These are phyloP conservation scores for Australoheros facetus DNA, from an alignment of 2,797 vertebrate genomes.

Conservation along the genomic window DNA sequence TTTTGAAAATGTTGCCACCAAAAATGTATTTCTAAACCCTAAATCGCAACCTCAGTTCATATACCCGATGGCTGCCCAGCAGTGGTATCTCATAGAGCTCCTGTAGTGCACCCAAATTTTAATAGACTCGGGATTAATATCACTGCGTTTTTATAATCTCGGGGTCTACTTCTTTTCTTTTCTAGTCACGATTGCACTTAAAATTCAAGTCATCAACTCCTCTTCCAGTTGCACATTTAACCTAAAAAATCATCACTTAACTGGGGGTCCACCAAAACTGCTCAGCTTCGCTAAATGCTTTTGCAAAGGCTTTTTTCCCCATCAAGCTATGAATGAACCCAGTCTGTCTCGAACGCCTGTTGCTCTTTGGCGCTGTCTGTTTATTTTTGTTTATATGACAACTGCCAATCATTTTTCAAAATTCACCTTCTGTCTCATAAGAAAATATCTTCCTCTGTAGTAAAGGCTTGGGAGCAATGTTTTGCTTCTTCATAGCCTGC, in stretches of 20 bases:
- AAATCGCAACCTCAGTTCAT: background rate
- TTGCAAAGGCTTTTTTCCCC: background rate
- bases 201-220: background rate
- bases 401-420: background rate
- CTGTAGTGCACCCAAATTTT: background rate
- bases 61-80: background rate
- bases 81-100: background rate
- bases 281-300: background rate
- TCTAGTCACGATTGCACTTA: background rate
- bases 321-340: background rate
- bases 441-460: background rate
- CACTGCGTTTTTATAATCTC: background rate
- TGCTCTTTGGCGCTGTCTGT: background rate
- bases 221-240: background rate
- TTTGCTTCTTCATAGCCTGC: background rate
- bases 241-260: background rate
- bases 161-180: too few species aligned
- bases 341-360: slow-evolving; percentile 27
- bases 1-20: background rate
- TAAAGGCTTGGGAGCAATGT: background rate
- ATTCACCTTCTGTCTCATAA: background rate
- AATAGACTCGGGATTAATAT: background rate
- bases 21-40: background rate
- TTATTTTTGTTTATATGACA: background rate
- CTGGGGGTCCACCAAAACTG: background rate